Base-by-base conservation (phyloP, 2,888 invertebrate genomes). In the Mechanitis mazaeus region DNA sequence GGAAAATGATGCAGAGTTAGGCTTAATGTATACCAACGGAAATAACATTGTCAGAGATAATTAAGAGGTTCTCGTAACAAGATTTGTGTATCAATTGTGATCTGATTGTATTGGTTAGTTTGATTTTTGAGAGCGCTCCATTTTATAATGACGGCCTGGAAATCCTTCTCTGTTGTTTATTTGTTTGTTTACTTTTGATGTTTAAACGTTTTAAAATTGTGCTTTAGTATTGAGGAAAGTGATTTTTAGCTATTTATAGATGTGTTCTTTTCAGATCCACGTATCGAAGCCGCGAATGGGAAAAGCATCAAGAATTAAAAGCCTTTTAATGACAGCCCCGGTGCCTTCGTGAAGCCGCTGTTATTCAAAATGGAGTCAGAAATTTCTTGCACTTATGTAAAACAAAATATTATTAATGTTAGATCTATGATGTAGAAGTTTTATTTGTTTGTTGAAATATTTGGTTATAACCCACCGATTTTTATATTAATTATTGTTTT, bases 271-370 rank as follows among this genome's bases (percentile, higher is more conserved):
- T 68, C 84, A 85, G 85, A 74, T 77, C 75, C 75, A 75, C 72
- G 78, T 81, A 83, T 83, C 73, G 80, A 72, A 70, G 69, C 74
- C 71, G 72, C 72, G 78, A 79, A 79, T 76, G 75, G 77, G 76
- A 76, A 75, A 76, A 77, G 79, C 84, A 88, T 88, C 83, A 87
- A 88, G 86, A 88, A 88, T 89, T 88, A 88, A 90, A 90, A 89
- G 86, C 83, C 84, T 85, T 87, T 87, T 88, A 90, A 89, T 89
- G 87, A 88, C 82, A 78, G 76, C 77, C 76, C 73, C 71, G 75
- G 72, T 76, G 76, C 77, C 74, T 74, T 73, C 73, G 71, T 70
- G 68, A 69, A 63, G 65, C 71, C 76, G 66, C 69, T 2, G 53
- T 64, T 65, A 76, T 77, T 66, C 76, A 56, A 64, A 4, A 78